Conservation (phyloP, 2,888 invertebrate species). For the Nysson spinosus region DNA sequence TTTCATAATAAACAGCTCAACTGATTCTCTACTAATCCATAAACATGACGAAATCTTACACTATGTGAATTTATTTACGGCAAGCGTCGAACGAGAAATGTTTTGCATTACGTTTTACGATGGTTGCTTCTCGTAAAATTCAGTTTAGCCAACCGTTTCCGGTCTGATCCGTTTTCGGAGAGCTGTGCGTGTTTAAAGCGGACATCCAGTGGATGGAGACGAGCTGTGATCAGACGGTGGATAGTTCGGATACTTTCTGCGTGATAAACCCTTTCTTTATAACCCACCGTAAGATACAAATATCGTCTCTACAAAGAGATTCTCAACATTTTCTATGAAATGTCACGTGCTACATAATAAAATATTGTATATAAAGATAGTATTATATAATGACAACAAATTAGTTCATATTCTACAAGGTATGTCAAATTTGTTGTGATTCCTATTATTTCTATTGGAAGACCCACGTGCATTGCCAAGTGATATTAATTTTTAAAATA, state of each 20-base stretch:
- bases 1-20: too few relatives aligned
- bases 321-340: too few relatives aligned
- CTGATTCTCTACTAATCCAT: slow-evolving; percentile 9
- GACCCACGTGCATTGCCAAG: too few relatives aligned
- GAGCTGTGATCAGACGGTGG: slow-evolving; percentile 29
- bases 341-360: too few relatives aligned
- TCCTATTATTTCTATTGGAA: too few relatives aligned
- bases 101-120: slow-evolving; percentile 60
- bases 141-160: slow-evolving; percentile 49
- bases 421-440: too few relatives aligned
- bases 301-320: background rate
- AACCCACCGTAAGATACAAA: slow-evolving; percentile 7
- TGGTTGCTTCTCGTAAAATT: slow-evolving; percentile 50
- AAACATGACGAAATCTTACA: slow-evolving; percentile 43
- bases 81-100: slow-evolving; percentile 44
- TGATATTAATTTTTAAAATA: too few relatives aligned
- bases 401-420: too few relatives aligned
- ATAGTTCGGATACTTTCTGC: slow-evolving; percentile 12
- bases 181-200: slow-evolving; percentile 20
- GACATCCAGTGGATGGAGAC: slow-evolving; percentile 33
- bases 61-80: slow-evolving; percentile 46
- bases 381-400: too few relatives aligned
- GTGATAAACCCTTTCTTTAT: slow-evolving; percentile 18
- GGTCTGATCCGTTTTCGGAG: slow-evolving; percentile 46
- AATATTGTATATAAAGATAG: too few relatives aligned